phyloP scores from a whole-genome alignment of 2,113 vertebrate genomes.

The Mionectes macconnelli region DNA sequence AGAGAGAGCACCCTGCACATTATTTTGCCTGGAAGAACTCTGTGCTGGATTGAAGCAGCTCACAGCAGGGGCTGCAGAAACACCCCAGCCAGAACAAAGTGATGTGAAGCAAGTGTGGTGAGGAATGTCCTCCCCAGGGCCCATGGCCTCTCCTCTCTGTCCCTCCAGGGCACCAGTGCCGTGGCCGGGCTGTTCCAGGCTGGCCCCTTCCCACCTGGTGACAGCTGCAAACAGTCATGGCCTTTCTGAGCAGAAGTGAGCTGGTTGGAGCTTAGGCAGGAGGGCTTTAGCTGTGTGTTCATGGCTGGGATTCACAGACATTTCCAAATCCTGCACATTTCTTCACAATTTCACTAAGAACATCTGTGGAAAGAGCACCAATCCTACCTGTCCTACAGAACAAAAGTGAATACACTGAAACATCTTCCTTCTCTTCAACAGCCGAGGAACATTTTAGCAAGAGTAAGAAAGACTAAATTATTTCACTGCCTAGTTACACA shows the following conservation, averaged over 20 bases:
- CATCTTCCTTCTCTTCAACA: neutral
- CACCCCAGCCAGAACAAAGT: neutral
- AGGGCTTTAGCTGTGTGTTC: neutral
- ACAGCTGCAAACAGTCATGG: neutral
- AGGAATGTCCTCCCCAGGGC: neutral
- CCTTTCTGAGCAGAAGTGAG: neutral
- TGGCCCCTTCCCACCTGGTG: no score
- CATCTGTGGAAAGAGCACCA: neutral
- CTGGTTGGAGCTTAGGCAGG: neutral
- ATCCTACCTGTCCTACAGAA: neutral
- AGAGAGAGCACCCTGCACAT: neutral
- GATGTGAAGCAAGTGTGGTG: neutral
- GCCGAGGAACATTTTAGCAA: neutral
- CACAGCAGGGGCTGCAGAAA: neutral
- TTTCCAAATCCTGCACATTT: neutral
- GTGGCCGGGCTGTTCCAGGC: no score
- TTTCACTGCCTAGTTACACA: neutral
- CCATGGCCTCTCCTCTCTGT: neutral
- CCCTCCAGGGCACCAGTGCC: no score
- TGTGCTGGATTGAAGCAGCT: neutral
- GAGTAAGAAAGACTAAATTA: neutral
- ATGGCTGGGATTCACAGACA: neutral
- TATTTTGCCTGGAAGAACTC: neutral
- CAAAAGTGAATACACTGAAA: neutral
- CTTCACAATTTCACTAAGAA: neutral